Evolutionary conservation across 2,797 vertebrate species (phyloP), one percentile per base, ranked within the genome.

Genomic region (Cuculus canorus): DNA sequence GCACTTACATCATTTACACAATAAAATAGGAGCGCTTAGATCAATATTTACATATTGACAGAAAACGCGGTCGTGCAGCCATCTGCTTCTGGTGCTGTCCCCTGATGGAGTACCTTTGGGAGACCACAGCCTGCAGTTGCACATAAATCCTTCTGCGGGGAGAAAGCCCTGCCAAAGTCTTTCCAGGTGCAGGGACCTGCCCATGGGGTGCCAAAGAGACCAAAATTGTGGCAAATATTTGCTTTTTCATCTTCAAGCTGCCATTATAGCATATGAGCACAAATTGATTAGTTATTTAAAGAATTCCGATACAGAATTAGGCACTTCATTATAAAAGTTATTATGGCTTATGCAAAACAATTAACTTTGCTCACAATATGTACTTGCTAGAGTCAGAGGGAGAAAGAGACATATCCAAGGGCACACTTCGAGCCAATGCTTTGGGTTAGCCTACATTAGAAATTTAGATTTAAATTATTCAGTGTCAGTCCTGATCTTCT

Each of bases 21-120:
- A 94, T 95, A 96, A 92, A 97, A 95, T 92, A 94, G 82, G 80
- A 91, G 85, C 71, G 28, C 71, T 93, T 77, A 70, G 41, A 86
- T 95, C 93, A 41, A 43, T 96, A 98, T 98, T 98, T 98, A 98
- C 98, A 98, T 97, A 98, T 98, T 81, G 95, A 95, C 93, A 96
- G 68, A 90, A 32, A 86, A 80, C 17, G 17, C 2, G 2, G 72
- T 71, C 5, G 2, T 33, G 80, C 85, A 93, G 91, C 82, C 47
- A 45, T 61, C 80, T n/a, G 43, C 48, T 68, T 63, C 56, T 83
- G 54, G 33, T 47, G 37, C 56, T 5, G 11, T 37, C 28, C 93
- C 77, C 87, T 91, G 56, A 78, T 35, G 28, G 41, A 81, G 19
- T 11, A 86, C 28, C 72, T 54, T 68, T 3, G 2, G 50, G 30